Percentiles rank a stretch among this genome's conserved stretches.
These are phyloP conservation scores for Coracopsis vasa DNA, from an alignment of 2,113 vertebrate genomes.

Conservation along the genomic window DNA sequence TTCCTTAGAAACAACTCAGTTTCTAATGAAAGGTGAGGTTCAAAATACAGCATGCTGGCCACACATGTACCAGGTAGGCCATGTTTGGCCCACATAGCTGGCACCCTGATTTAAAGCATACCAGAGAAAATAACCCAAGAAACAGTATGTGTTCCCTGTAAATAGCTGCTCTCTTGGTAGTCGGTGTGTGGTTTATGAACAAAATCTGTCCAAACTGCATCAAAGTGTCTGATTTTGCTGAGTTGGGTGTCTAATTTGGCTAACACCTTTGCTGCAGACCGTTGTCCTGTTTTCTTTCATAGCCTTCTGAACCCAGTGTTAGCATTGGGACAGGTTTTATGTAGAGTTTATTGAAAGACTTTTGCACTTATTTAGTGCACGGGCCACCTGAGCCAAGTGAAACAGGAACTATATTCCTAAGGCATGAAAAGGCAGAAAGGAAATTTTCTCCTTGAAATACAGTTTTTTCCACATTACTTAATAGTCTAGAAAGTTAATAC, in stretches of 20 bases:
- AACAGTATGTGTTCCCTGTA: neutral
- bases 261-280: neutral
- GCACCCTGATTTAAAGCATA: neutral
- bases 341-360: neutral
- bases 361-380: neutral
- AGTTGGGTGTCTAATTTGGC: neutral
- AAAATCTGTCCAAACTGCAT: neutral
- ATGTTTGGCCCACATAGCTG: neutral
- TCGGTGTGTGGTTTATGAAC: neutral
- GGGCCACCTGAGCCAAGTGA: constrained; percentile 29
- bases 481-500: constrained; percentile 52
- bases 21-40: neutral
- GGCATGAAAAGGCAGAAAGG: constrained; percentile 42
- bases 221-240: neutral
- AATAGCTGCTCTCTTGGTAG: neutral
- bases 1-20: neutral
- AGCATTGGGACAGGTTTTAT: neutral
- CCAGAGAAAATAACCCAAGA: neutral
- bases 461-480: constrained; percentile 61
- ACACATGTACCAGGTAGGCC: neutral
- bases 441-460: constrained; percentile 57
- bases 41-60: neutral
- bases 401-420: constrained; percentile 43
- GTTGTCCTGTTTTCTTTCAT: neutral
- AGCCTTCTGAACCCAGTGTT: neutral